A percentile compares a stretch with the other conserved stretches of the same genome.
Evolutionary conservation across 2,888 invertebrate species (phyloP).

Genomic region (Siphlonurus alternatus): DNA sequence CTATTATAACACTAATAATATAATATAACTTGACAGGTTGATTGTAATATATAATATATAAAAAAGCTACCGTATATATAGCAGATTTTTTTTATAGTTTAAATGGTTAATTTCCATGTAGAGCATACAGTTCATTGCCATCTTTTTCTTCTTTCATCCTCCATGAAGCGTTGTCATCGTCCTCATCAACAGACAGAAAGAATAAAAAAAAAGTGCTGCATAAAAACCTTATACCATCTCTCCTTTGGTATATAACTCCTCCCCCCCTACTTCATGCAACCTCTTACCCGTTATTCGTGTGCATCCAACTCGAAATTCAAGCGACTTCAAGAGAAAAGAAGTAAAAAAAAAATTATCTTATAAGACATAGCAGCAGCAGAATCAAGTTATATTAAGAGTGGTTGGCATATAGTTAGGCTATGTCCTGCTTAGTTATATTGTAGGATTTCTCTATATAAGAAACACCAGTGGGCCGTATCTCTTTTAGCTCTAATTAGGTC

Average conservation of each 20-base stretch:
- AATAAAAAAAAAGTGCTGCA: neutral
- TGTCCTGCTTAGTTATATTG: neutral
- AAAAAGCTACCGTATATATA: neutral
- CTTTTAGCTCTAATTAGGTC: neutral
- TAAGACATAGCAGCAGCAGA: neutral
- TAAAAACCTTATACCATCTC: neutral
- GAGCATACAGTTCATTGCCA: neutral
- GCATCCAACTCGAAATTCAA: neutral
- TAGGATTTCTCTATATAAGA: no score
- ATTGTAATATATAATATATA: neutral
- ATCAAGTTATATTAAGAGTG: neutral
- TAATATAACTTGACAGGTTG: neutral
- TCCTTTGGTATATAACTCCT: neutral
- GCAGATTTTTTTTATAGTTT: neutral
- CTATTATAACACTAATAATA: no score
- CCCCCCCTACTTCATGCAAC: neutral
- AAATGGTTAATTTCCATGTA: neutral
- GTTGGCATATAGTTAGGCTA: neutral
- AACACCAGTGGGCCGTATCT: neutral
- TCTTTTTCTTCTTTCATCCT: neutral
- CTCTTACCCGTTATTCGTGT: neutral
- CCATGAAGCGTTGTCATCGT: neutral
- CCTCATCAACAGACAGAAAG: neutral
- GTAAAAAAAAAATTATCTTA: neutral
- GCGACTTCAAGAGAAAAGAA: neutral